Percentiles rank a stretch among this genome's conserved stretches.
phyloP scores from a whole-genome alignment of 2,888 invertebrate species.

The Netelia virgata region DNA sequence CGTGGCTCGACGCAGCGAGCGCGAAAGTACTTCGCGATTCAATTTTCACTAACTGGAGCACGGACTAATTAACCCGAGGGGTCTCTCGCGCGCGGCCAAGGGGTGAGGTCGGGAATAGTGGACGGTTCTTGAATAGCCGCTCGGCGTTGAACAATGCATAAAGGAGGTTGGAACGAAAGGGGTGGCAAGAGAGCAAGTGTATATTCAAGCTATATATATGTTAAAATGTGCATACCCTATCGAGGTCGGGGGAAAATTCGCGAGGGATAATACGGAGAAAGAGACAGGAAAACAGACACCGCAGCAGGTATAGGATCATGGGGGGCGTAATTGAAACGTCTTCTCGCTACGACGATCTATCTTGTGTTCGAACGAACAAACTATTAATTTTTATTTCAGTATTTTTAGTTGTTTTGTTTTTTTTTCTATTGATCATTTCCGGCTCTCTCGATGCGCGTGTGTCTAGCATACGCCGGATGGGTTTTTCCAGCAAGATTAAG shows the following conservation, averaged over 20 bases:
- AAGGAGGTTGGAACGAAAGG: conserved; percentile 37
- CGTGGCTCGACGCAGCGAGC: conserved; percentile 34
- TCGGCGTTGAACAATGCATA: conserved; percentile 70
- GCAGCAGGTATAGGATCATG: no score
- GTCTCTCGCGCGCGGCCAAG: conserved; percentile 22
- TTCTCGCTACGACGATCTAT: no score
- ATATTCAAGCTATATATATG: background rate
- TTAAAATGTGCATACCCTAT: no score
- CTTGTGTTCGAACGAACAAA: no score
- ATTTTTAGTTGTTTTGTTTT: no score
- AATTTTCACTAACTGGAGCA: conserved; percentile 83
- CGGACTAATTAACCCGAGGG: conserved; percentile 81
- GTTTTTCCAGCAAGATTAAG: background rate
- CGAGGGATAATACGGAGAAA: no score
- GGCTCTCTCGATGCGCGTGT: background rate
- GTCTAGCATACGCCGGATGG: background rate
- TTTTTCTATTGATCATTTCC: no score
- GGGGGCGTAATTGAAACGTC: no score
- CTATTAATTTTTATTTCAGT: no score
- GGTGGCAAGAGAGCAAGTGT: conserved; percentile 2
- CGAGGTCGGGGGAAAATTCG: no score
- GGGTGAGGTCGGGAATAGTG: conserved; percentile 35
- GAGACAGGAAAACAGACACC: no score
- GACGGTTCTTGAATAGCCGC: conserved; percentile 67
- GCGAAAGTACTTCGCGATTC: conserved; percentile 74